These are phyloP conservation scores for Coleophora deauratella DNA, from an alignment of 2,888 invertebrate species.

Conservation along the genomic window DNA sequence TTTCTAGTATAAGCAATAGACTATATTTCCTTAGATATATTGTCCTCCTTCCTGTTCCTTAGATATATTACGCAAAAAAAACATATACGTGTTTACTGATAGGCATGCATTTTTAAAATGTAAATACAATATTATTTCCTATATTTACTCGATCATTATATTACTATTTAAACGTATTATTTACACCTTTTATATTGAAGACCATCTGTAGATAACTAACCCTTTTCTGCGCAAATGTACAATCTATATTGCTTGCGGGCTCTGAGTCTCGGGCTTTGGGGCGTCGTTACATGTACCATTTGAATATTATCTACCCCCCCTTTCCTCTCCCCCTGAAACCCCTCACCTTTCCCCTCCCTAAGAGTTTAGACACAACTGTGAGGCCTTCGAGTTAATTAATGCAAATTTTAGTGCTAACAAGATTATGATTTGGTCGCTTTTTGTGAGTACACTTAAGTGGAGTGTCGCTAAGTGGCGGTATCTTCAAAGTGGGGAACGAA, in stretches of 20 bases:
- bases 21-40: too few relatives aligned
- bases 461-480: slow-evolving; percentile 42
- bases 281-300: slow-evolving; percentile 73
- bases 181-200: too few relatives aligned
- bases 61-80: too few relatives aligned
- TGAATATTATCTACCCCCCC: slow-evolving; percentile 69
- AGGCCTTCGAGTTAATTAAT: slow-evolving; percentile 70
- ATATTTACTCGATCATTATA: too few relatives aligned
- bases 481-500: slow-evolving; percentile 21
- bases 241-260: slow-evolving; percentile 68
- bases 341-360: slow-evolving; percentile 18
- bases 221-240: slow-evolving; percentile 31
- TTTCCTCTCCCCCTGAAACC: slow-evolving; percentile 18
- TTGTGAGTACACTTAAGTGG: slow-evolving; percentile 53
- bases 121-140: too few relatives aligned
- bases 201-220: slow-evolving; percentile 12
- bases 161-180: too few relatives aligned
- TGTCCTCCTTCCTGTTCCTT: too few relatives aligned
- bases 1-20: too few relatives aligned
- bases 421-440: slow-evolving; percentile 70
- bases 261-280: slow-evolving; percentile 49
- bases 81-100: too few relatives aligned
- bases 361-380: slow-evolving; percentile 59
- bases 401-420: slow-evolving; percentile 75
- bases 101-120: too few relatives aligned